phyloP scores from a whole-genome alignment of 2,888 invertebrate species.

The Leptura quadrifasciata region DNA sequence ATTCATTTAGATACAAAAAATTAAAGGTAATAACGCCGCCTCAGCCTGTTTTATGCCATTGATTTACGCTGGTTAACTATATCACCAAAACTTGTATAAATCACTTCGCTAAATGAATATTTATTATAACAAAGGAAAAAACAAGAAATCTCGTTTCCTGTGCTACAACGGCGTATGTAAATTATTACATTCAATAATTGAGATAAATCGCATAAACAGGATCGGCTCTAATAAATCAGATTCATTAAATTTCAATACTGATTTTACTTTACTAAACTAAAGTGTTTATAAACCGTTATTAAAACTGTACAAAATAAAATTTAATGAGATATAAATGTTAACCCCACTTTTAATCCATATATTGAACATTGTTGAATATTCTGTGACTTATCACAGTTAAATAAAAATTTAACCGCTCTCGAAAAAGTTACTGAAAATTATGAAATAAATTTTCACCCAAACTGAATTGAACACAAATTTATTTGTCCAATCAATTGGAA shows the following conservation, averaged over 20 bases:
- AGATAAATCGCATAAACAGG: slow-evolving; percentile 2
- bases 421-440: too few relatives aligned
- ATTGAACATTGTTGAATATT: too few relatives aligned
- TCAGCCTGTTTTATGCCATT: neutral
- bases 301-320: neutral
- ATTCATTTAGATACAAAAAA: neutral
- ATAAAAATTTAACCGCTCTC: too few relatives aligned
- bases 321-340: too few relatives aligned
- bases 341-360: too few relatives aligned
- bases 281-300: neutral
- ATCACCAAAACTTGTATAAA: slow-evolving; percentile 14
- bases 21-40: slow-evolving; percentile 4
- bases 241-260: neutral
- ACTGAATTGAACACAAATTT: too few relatives aligned
- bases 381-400: too few relatives aligned
- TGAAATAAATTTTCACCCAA: too few relatives aligned
- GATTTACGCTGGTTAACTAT: neutral
- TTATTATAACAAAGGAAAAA: slow-evolving; percentile 15
- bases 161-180: slow-evolving; percentile 5
- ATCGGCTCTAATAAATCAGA: neutral
- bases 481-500: too few relatives aligned
- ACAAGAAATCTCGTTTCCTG: slow-evolving; percentile 16
- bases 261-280: too few relatives aligned
- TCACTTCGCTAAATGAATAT: slow-evolving; percentile 27
- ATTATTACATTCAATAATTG: slow-evolving; percentile 11